phyloP scores from a whole-genome alignment of 2,797 vertebrate species.

The Chelmon rostratus region DNA sequence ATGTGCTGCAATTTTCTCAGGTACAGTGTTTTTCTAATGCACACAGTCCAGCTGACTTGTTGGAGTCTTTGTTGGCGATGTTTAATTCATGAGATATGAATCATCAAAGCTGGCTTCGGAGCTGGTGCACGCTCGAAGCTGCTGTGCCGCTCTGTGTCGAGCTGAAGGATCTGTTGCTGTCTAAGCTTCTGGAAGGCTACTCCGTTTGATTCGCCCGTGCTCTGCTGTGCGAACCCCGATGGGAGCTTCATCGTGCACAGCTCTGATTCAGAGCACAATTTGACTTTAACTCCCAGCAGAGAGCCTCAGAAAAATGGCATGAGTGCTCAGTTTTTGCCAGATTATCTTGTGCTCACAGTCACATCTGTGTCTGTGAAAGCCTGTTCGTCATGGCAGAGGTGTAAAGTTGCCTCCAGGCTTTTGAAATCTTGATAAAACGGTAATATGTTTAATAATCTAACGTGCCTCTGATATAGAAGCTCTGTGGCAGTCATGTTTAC shows the following conservation, averaged over 20 bases:
- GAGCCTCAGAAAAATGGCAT: constrained; percentile 30
- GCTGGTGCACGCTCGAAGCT: constrained; percentile 39
- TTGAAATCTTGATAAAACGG: background rate
- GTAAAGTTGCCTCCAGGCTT: background rate
- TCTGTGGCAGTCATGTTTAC: constrained; percentile 2
- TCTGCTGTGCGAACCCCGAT: constrained; percentile 53
- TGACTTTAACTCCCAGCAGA: constrained; percentile 61
- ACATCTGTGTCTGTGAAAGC: constrained; percentile 34
- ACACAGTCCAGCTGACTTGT: constrained; percentile 59
- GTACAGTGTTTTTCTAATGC: constrained; percentile 40
- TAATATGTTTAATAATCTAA: constrained; percentile 13
- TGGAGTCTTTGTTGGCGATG: constrained; percentile 53
- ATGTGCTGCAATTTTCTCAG: constrained; percentile 54
- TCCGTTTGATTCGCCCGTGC: constrained; percentile 52
- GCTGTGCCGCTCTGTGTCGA: constrained; percentile 36
- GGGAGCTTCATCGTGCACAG: constrained; percentile 54
- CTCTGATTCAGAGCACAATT: constrained; percentile 61
- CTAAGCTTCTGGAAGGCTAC: constrained; percentile 38
- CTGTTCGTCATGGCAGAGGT: constrained; percentile 5
- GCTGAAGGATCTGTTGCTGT: constrained; percentile 49
- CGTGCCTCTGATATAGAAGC: background rate
- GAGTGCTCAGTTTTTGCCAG: constrained; percentile 34
- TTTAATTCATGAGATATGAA: constrained; percentile 78
- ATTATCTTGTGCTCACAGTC: constrained; percentile 45
- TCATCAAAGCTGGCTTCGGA: constrained; percentile 63